Evolutionary conservation across 2,113 vertebrate genomes (phyloP).

Genomic region (Axis porcinus): DNA sequence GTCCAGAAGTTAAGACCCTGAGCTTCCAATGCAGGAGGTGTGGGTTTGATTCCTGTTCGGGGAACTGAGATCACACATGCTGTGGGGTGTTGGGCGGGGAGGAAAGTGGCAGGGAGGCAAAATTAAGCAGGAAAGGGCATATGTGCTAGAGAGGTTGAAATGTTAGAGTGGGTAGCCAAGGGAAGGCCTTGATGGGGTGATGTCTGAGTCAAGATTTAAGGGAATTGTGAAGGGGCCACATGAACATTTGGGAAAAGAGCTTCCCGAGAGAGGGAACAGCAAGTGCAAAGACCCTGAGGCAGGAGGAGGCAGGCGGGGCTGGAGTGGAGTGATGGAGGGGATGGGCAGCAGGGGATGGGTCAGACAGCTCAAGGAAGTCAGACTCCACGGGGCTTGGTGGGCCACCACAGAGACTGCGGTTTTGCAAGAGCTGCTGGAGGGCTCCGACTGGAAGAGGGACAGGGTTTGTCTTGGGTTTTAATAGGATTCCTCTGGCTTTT

Average conservation of each 20-base stretch:
- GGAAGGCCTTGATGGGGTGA: too few relatives aligned
- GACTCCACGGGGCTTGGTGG: too few relatives aligned
- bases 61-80: neutral
- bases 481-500: neutral
- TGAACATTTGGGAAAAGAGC: neutral
- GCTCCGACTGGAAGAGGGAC: neutral
- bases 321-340: neutral
- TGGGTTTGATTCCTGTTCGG: neutral
- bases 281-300: neutral
- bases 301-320: neutral
- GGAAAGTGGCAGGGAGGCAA: neutral
- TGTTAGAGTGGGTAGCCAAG: neutral
- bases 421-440: neutral
- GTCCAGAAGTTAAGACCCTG: neutral
- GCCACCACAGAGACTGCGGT: too few relatives aligned
- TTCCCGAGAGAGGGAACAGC: neutral
- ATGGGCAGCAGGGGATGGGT: neutral
- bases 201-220: neutral
- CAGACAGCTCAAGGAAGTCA: neutral
- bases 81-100: neutral
- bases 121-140: neutral
- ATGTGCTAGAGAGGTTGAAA: too few relatives aligned
- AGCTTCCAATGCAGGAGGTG: neutral
- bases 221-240: neutral
- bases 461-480: neutral